Conservation (phyloP, 2,888 invertebrate genomes). For the Allophyes oxyacanthae region DNA sequence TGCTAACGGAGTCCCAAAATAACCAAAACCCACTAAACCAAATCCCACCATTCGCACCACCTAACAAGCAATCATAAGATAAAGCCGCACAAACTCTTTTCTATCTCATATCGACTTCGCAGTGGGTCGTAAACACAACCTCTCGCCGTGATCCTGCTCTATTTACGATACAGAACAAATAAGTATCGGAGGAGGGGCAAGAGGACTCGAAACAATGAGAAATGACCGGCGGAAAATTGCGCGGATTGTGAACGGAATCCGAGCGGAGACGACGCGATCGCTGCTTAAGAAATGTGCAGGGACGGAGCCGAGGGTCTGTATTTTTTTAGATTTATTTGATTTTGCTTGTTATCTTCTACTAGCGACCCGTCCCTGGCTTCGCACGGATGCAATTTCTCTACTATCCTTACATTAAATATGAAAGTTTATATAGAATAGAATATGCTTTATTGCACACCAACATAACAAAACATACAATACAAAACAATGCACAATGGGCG, state of each 20-base stretch:
- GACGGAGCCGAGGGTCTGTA: conserved; percentile 57
- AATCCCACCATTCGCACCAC: conserved; percentile 3
- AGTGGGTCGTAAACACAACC: conserved; percentile 72
- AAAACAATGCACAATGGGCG: no score
- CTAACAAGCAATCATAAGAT: conserved; percentile 59
- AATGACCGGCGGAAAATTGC: conserved; percentile 89
- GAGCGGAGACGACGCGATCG: conserved; percentile 70
- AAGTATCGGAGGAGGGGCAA: conserved; percentile 70
- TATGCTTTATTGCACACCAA: no score
- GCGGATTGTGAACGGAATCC: conserved; percentile 79
- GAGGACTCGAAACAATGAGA: conserved; percentile 83
- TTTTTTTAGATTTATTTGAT: background rate
- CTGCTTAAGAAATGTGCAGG: conserved; percentile 67
- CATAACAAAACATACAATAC: no score
- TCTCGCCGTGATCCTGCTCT: conserved; percentile 66
- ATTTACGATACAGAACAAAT: conserved; percentile 76
- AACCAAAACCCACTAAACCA: conserved; percentile 7
- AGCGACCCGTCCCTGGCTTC: no score
- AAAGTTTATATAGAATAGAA: no score
- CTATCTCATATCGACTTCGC: conserved; percentile 51
- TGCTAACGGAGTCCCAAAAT: background rate
- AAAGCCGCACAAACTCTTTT: conserved; percentile 54
- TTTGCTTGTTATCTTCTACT: background rate
- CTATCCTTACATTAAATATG: no score
- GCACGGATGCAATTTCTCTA: no score